Evolutionary conservation across 2,888 invertebrate species (phyloP), one percentile per base, ranked within the genome.

Genomic region (Syrista parreyssii): DNA sequence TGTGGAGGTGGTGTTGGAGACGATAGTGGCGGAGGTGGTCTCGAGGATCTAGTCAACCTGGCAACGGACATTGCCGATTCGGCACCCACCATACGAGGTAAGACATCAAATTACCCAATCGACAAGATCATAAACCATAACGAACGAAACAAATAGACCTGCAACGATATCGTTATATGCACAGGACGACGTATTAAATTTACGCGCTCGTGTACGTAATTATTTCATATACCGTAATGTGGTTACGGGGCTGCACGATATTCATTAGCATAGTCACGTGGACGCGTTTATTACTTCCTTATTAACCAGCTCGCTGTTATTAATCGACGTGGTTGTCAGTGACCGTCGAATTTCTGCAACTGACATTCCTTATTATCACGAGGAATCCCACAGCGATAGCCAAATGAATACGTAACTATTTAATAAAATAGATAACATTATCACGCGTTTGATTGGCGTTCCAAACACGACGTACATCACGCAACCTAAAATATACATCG

Each of bases 1-100:
- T 90, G 88, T 81, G 36, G 74, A 35, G 71, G 71, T 23, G 55
- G 55, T 55, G 23, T 55, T 23, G 71, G 71, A 4, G 71, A 71
- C 71, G 86, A 86, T 30, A 87, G 83, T 3, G 88, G 88, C 71
- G 85, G 82, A 9, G 86, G 86, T 69, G 84, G 81, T 30, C 82
- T 87, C 68, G 87, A 88, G 69, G 89, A 88, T 75, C 85, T 88
- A 75, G 84, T 87, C 35, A 84, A 88, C 75, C 78, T 86, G 74
- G 84, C 86, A 33, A 84, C 85, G 72, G 85, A 86, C 69, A 83
- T 87, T 71, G 84, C 87, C 9, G 84, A 87, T 76, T 85, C 87
- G 9, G 83, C 86, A 4, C 84, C 86, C 31, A 87, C 84, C 71
- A 88, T 90, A 84, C 84, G 85, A 88, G 89, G 90, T 90, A 86